Evolutionary conservation across 1,140 invertebrate species (phyloP).

Genomic region (Choristoneura fumiferana): DNA sequence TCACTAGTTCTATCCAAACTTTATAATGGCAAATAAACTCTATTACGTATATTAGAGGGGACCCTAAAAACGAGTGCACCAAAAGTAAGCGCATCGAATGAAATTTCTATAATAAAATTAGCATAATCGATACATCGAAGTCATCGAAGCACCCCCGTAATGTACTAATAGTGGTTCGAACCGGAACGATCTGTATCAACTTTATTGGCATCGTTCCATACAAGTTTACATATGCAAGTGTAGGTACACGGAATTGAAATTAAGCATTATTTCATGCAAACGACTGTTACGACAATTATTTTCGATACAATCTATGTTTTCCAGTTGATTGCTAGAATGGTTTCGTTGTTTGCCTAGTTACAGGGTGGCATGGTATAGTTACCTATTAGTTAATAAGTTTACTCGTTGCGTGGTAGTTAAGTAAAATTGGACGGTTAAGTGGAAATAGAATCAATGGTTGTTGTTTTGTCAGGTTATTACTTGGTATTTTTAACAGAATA

Average conservation of each 20-base stretch:
- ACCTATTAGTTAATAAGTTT: too few relatives aligned
- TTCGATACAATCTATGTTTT: conserved; percentile 53
- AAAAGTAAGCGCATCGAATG: conserved; percentile 44
- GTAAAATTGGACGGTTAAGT: too few relatives aligned
- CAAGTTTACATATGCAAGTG: conserved; percentile 59
- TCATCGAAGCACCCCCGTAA: conserved; percentile 55
- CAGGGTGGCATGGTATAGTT: neutral
- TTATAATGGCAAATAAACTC: conserved; percentile 3
- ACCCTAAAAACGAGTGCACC: conserved; percentile 16
- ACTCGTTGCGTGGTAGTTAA: too few relatives aligned
- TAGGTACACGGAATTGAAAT: conserved; percentile 65
- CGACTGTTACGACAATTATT: conserved; percentile 58
- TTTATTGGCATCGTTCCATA: conserved; percentile 63
- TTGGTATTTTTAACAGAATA: too few relatives aligned
- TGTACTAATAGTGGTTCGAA: conserved; percentile 23
- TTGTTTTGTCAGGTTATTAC: too few relatives aligned
- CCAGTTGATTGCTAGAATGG: conserved; percentile 45
- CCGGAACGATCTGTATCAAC: conserved; percentile 51
- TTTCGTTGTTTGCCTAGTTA: conserved; percentile 26
- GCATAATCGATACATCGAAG: conserved; percentile 67
- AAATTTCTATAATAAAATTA: conserved; percentile 72
- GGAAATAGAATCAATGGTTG: too few relatives aligned
- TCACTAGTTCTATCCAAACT: conserved; percentile 1
- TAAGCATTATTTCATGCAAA: conserved; percentile 72
- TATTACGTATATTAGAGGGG: conserved; percentile 4